Percentiles rank a stretch among this genome's conserved stretches.
These are phyloP conservation scores for Copidosoma aretas DNA, from an alignment of 2,888 invertebrate genomes.

Conservation along the genomic window DNA sequence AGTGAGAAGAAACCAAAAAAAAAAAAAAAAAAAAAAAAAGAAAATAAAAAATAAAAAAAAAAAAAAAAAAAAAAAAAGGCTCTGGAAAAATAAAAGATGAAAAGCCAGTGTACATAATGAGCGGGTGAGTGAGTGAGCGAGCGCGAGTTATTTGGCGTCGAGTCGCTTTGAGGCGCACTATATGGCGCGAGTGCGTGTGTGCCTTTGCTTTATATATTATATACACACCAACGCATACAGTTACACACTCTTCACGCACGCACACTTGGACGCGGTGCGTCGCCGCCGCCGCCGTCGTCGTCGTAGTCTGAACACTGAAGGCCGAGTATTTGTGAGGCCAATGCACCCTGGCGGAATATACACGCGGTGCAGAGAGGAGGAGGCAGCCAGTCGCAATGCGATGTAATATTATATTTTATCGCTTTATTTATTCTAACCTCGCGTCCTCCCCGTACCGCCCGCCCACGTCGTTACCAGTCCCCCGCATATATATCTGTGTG, in stretches of 20 bases:
- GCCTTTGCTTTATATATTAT: conserved; percentile 8
- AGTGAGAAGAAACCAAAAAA: too few species aligned
- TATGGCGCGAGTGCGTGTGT: conserved; percentile 6
- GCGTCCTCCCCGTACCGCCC: conserved; percentile 50
- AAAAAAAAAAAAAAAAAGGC: conserved; percentile 35
- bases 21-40: too few species aligned
- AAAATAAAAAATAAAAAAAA: too few species aligned
- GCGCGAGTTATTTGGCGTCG: conserved; percentile 48
- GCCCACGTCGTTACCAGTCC: conserved; percentile 50
- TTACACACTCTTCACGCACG: too few species aligned
- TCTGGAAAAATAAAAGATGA: conserved; percentile 36
- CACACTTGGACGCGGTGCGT: not conserved
- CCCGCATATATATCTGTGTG: conserved; percentile 38
- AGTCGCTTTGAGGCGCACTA: conserved; percentile 25
- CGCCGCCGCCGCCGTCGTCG: conserved; percentile 41
- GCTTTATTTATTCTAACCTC: conserved; percentile 62
- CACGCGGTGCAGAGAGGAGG: conserved; percentile 28
- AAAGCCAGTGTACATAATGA: conserved; percentile 36
- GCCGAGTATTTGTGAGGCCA: conserved; percentile 51
- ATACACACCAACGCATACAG: not conserved
- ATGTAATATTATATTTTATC: conserved; percentile 62
- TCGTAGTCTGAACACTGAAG: conserved; percentile 46
- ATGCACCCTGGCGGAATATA: conserved; percentile 50
- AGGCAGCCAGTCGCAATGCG: conserved; percentile 56
- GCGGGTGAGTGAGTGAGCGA: conserved; percentile 42